Evolutionary conservation across 2,797 vertebrate genomes (phyloP), one percentile per base, ranked within the genome.

Genomic region (Platyrinchus mystaceus): DNA sequence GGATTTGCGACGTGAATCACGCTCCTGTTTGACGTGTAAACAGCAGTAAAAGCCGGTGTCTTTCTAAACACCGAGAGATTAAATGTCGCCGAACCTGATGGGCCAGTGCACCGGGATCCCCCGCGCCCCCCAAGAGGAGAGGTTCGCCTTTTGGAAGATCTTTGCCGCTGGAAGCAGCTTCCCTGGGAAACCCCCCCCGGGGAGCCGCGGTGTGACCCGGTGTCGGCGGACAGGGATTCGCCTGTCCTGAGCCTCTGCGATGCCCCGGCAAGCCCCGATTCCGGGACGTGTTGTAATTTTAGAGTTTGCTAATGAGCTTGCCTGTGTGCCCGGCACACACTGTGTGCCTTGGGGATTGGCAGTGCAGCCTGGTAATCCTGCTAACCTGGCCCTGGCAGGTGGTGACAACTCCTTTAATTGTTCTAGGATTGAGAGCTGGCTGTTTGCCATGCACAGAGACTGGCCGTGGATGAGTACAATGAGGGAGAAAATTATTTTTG

Each of bases 371-470:
- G 6, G 3, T 63, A 23, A 49, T 56, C 69, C 44, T 52, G 41
- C 90, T 63, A 28, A 19, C 34, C 21, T 6, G 10, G 67, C 56
- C 30, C 10, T n/a, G 6, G 84, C 84, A 21, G 55, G 59, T 5
- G 0, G 28, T 24, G 28, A 30, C 7, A 2, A 11, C 28, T 52
- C 36, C 64, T 70, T 10, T 6, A 32, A 3, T 21, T 24, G 55
- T 5, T 43, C n/a, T 12, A 9, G 37, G 37, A 13, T 2, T 1
- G 53, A 63, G 39, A n/a, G 16, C 13, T 24, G 21, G 30, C 28
- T 46, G 27, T 20, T 10, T 12, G 2, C n/a, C 17, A 0, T 0
- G 14, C 4, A 1, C 19, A 28, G 32, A 13, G 30, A 9, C 23
- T 49, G 77, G 60, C 44, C 0, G 0, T 32, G n/a, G n/a, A 47